Conservation (phyloP, 2,797 vertebrate genomes). For the Etheostoma perlongum region DNA sequence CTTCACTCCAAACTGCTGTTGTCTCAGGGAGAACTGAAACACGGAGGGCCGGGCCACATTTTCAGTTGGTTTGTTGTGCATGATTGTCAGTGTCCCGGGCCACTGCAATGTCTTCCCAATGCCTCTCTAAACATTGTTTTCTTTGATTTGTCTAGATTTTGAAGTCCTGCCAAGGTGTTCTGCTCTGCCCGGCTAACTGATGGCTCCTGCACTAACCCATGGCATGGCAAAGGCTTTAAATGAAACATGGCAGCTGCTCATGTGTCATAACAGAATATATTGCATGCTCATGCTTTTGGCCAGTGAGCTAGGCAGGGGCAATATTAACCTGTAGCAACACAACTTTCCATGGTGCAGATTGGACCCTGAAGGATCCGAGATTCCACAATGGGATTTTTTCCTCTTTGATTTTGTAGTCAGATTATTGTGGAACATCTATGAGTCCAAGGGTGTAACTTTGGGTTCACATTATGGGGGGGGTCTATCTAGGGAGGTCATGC, state of each 20-base stretch:
- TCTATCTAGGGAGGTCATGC: too few species aligned
- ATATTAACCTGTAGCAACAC: background rate
- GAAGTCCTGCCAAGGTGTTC: slow-evolving; percentile 23
- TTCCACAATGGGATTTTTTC: background rate
- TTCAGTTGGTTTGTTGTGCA: background rate
- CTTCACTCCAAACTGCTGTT: background rate
- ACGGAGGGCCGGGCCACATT: background rate
- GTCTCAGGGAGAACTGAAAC: slow-evolving; percentile 31
- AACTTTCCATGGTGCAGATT: background rate
- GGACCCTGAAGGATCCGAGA: background rate
- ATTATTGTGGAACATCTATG: background rate
- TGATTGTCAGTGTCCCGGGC: slow-evolving; percentile 16
- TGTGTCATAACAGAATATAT: background rate
- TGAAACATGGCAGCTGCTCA: background rate
- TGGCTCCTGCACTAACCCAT: background rate
- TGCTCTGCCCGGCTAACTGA: slow-evolving; percentile 6
- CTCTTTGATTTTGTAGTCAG: background rate
- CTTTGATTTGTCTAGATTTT: slow-evolving; percentile 6
- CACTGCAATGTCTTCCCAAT: slow-evolving; percentile 28
- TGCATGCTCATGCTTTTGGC: background rate
- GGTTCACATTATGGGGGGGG: too few species aligned
- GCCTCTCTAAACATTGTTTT: slow-evolving; percentile 22
- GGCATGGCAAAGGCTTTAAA: background rate
- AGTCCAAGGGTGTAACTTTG: background rate
- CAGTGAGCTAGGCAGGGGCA: too few species aligned